Conservation (phyloP, 30 jellyfish, hydroid and myxozoan genomes). For the Catostylus mosaicus region DNA sequence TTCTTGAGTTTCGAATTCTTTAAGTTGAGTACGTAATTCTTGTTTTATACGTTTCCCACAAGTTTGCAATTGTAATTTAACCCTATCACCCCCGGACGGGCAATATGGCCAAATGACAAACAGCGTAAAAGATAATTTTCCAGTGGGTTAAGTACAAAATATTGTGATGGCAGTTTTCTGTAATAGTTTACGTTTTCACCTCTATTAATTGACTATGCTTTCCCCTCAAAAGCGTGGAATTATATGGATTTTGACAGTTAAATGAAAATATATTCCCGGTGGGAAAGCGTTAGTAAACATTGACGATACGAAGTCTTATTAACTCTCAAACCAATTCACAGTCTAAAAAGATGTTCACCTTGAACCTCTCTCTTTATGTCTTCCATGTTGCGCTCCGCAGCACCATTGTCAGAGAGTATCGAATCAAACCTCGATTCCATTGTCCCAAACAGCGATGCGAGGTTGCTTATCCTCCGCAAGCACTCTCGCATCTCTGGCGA, state of each 20-base stretch:
- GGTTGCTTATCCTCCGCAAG: neutral
- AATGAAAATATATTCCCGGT: neutral
- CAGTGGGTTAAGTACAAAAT: too few species aligned
- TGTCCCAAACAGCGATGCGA: neutral
- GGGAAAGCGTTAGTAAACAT: neutral
- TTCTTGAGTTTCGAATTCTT: neutral
- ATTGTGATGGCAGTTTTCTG: too few species aligned
- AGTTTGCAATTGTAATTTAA: neutral
- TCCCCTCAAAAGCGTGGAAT: neutral
- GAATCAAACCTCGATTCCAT: neutral
- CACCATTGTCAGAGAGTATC: neutral
- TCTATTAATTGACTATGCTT: too few species aligned
- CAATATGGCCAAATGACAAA: too few species aligned
- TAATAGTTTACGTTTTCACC: neutral
- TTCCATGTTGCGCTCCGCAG: neutral
- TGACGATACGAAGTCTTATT: neutral
- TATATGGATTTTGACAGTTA: neutral
- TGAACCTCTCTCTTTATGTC: neutral
- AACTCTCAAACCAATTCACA: neutral
- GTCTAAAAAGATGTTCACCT: too few species aligned
- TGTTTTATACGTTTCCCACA: neutral
- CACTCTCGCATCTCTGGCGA: conserved; percentile 3
- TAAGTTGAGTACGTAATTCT: neutral
- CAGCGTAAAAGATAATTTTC: too few species aligned
- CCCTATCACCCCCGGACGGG: too few species aligned